Evolutionary conservation across 2,888 invertebrate genomes (phyloP).

Genomic region (Minunthozetes semirufus): DNA sequence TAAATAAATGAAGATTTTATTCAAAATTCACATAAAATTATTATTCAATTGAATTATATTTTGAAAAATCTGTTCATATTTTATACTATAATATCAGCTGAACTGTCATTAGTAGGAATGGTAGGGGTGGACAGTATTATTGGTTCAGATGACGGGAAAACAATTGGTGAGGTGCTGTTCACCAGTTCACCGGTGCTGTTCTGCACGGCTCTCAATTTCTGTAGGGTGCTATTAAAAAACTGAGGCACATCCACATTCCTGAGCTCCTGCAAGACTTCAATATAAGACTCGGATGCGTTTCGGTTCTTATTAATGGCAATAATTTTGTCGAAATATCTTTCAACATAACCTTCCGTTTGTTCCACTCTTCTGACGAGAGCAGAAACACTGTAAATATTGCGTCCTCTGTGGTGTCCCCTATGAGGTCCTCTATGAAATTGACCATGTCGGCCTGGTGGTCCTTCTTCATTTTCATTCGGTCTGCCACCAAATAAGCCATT

Average conservation of each 20-base stretch:
- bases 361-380: background rate
- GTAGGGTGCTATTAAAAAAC: background rate
- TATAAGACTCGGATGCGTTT: background rate
- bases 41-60: too few species aligned
- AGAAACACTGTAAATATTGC: background rate
- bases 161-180: background rate
- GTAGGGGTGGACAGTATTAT: too few species aligned
- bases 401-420: background rate
- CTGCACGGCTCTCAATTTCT: background rate
- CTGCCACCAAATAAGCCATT: too few species aligned
- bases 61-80: too few species aligned
- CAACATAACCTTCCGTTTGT: background rate
- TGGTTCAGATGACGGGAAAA: too few species aligned
- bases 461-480: too few species aligned
- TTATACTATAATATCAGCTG: too few species aligned
- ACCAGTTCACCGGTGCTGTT: background rate
- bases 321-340: background rate
- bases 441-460: too few species aligned
- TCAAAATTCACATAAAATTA: too few species aligned
- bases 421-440: background rate
- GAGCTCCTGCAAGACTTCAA: background rate
- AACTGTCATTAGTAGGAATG: too few species aligned
- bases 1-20: too few species aligned
- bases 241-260: background rate
- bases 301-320: background rate